Conservation (phyloP, 2,888 invertebrate genomes). For the Andrena camellia region DNA sequence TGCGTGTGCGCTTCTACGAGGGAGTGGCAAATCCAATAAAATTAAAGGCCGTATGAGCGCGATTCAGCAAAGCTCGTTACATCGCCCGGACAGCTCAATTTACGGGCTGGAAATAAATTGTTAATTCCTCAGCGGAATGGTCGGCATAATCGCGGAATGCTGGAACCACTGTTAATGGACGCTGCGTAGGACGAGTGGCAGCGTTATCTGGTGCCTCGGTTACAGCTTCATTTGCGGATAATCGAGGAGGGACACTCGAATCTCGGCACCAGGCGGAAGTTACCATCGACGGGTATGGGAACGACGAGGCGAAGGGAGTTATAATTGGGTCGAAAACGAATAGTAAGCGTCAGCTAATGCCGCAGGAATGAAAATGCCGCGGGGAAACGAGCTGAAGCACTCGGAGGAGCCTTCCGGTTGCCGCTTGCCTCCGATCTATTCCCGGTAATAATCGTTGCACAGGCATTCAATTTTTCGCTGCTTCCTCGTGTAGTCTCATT, state of each 20-base stretch:
- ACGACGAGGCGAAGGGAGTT: conserved; percentile 19
- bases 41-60: conserved; percentile 36
- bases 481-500: conserved; percentile 1
- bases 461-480: conserved; percentile 35
- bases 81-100: conserved; percentile 48
- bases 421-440: conserved; percentile 23
- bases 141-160: conserved; percentile 45
- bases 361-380: conserved; percentile 39
- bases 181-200: conserved; percentile 29
- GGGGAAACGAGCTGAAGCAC: conserved; percentile 37
- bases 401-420: conserved; percentile 52
- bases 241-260: conserved; percentile 39
- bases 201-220: conserved; percentile 15
- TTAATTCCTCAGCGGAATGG: conserved; percentile 45
- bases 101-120: conserved; percentile 56
- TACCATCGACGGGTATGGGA: conserved; percentile 5
- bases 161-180: conserved; percentile 21
- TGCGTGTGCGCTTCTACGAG: neutral
- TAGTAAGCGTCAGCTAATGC: conserved; percentile 45
- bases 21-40: conserved; percentile 41
- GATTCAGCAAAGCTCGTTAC: conserved; percentile 54
- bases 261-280: conserved; percentile 28
- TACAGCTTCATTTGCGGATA: conserved; percentile 45
- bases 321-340: conserved; percentile 61
- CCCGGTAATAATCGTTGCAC: conserved; percentile 37